Evolutionary conservation across 2,888 invertebrate species (phyloP), one percentile per base, ranked within the genome.

Genomic region (Andrena marginata): DNA sequence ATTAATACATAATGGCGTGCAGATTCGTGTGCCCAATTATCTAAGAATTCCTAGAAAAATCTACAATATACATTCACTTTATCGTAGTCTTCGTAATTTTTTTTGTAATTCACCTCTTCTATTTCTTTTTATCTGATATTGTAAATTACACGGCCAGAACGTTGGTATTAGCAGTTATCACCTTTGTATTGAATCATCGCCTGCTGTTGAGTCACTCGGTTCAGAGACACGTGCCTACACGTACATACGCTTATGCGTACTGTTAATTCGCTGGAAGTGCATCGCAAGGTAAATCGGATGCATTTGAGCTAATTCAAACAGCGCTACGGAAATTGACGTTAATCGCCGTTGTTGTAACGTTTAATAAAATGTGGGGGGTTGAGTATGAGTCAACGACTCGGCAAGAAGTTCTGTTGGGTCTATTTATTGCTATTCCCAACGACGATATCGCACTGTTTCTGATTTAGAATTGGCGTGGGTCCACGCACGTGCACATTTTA

Each of bases 191-290:
- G 51, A 82, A 67, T 82, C 72, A 63, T 60, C 42, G 42, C 31
- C 42, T 42, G 69, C 49, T 49, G 77, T 74, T 82, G 83, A 83
- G 73, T 83, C 83, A 83, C 31, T 64, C 26, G 26, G 13, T 60
- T 26, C 31, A 31, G 26, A 60, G 51, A 42, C 72, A 81, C 76
- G 76, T 72, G 73, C 54, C 54, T 23, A 68, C 42, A 10, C 35
- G 31, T 33, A 51, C 20, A 77, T 29, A 35, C 33, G 48, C 20
- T 60, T 68, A 77, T 54, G 29, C 20, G 71, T 29, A 33, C 33
- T 48, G 26, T 51, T 68, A 77, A 80, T 71, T 72, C 77, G 42
- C 72, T 62, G 35, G 62, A 56, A 60, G 5, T 64, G 42, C 59
- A 77, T 71, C 63, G 16, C 7, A 20, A 76, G 49, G 33, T 68